Evolutionary conservation across 2,888 invertebrate genomes (phyloP).

Genomic region (Aproaerema taeniolella): DNA sequence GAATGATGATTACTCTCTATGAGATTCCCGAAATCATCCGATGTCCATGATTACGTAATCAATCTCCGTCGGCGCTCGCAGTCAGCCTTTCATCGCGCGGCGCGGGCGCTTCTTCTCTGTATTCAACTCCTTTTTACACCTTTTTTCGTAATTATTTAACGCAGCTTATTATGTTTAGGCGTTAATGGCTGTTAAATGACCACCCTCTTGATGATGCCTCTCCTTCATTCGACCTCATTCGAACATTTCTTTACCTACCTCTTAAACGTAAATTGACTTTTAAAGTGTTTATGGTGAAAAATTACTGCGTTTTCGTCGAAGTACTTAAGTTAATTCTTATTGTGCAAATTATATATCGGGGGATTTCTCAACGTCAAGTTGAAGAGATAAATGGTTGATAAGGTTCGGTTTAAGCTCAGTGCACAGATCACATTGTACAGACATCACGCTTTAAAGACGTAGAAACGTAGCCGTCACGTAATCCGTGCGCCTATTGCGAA

Average conservation of each 20-base stretch:
- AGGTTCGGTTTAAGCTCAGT: neutral
- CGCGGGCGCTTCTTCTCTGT: constrained; percentile 54
- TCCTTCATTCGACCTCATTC: constrained; percentile 38
- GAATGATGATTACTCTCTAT: constrained; percentile 69
- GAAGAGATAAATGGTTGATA: constrained; percentile 15
- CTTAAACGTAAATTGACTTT: constrained; percentile 43
- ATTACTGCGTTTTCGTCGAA: constrained; percentile 28
- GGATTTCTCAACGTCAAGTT: constrained; percentile 13
- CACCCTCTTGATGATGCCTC: constrained; percentile 52
- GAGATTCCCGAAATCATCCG: constrained; percentile 64
- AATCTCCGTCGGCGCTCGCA: constrained; percentile 65
- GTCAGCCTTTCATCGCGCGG: constrained; percentile 65
- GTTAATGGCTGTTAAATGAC: constrained; percentile 66
- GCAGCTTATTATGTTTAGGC: constrained; percentile 63
- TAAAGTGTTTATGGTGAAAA: constrained; percentile 38
- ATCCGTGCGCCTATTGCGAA: neutral
- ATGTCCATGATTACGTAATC: constrained; percentile 72
- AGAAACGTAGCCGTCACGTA: no score
- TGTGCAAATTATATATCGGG: constrained; percentile 17
- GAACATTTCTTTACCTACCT: constrained; percentile 2
- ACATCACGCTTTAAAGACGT: no score
- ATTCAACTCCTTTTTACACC: constrained; percentile 62
- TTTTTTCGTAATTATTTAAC: constrained; percentile 69
- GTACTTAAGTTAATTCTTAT: constrained; percentile 22
- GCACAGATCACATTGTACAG: no score